These are phyloP conservation scores for Apis laboriosa DNA, from an alignment of 1,140 invertebrate species.

Conservation along the genomic window DNA sequence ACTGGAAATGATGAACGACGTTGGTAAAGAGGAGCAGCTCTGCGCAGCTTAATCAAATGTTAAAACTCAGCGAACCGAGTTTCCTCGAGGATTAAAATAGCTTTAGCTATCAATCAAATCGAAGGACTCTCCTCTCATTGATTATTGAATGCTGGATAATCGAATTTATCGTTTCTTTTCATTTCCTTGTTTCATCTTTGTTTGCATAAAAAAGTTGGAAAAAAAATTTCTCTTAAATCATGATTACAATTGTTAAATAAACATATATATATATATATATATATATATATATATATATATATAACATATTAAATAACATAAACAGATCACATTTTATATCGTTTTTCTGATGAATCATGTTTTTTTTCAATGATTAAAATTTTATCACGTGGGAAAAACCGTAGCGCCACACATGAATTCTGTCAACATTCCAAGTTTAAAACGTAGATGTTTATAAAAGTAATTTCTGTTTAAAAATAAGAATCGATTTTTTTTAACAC, in stretches of 20 bases:
- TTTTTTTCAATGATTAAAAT: neutral
- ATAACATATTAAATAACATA: no score
- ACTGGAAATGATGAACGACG: constrained; percentile 56
- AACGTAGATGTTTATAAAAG: neutral
- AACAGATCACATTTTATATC: no score
- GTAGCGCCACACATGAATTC: constrained; percentile 31
- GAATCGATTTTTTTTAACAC: neutral
- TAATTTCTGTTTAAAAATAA: constrained; percentile 37
- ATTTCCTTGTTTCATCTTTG: neutral
- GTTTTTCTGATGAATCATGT: neutral
- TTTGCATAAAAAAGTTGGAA: neutral
- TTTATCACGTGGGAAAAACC: constrained; percentile 26
- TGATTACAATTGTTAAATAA: no score
- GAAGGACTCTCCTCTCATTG: neutral
- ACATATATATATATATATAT: no score
- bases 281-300: no score
- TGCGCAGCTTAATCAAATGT: constrained; percentile 42
- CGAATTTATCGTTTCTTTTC: neutral
- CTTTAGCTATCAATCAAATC: constrained; percentile 17
- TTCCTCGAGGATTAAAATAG: constrained; percentile 27
- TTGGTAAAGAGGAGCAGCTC: constrained; percentile 22
- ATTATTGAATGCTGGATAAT: neutral
- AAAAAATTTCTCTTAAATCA: neutral
- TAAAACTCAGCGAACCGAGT: neutral
- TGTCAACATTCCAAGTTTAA: neutral